These are phyloP conservation scores for Cerceris rybyensis DNA, from an alignment of 2,888 invertebrate species.

Conservation along the genomic window DNA sequence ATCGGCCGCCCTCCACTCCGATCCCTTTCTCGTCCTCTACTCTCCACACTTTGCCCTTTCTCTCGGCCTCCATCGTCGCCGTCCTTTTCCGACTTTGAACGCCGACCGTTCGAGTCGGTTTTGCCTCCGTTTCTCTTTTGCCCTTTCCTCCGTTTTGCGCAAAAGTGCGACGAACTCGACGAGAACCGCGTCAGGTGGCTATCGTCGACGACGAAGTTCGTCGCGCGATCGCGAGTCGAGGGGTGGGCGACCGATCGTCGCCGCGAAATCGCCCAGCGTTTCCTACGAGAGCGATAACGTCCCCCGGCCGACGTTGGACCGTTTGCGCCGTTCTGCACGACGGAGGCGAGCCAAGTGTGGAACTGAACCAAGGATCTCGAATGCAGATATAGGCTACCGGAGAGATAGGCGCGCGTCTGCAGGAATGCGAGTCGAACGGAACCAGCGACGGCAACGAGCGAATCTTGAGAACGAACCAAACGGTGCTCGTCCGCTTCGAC, in stretches of 20 bases:
- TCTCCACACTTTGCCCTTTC: conserved; percentile 35
- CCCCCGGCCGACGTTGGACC: neutral
- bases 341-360: conserved; percentile 4
- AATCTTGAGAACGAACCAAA: conserved; percentile 2
- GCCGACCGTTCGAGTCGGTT: too few relatives aligned
- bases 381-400: conserved; percentile 40
- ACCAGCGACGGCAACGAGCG: conserved; percentile 17
- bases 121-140: conserved; percentile 31
- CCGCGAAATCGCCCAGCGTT: too few relatives aligned
- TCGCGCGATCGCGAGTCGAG: too few relatives aligned
- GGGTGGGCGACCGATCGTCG: too few relatives aligned
- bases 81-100: conserved; percentile 26
- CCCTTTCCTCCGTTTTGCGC: conserved; percentile 3
- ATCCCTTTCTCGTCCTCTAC: conserved; percentile 36
- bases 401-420: conserved; percentile 28
- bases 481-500: neutral
- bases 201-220: too few relatives aligned
- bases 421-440: conserved; percentile 31
- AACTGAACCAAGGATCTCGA: conserved; percentile 27
- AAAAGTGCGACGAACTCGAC: too few relatives aligned
- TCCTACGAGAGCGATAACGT: too few relatives aligned
- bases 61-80: conserved; percentile 23
- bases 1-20: conserved; percentile 48
- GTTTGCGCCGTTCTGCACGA: neutral
- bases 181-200: too few relatives aligned